phyloP scores from a whole-genome alignment of 2,888 invertebrate species.

The Hemaris fuciformis region DNA sequence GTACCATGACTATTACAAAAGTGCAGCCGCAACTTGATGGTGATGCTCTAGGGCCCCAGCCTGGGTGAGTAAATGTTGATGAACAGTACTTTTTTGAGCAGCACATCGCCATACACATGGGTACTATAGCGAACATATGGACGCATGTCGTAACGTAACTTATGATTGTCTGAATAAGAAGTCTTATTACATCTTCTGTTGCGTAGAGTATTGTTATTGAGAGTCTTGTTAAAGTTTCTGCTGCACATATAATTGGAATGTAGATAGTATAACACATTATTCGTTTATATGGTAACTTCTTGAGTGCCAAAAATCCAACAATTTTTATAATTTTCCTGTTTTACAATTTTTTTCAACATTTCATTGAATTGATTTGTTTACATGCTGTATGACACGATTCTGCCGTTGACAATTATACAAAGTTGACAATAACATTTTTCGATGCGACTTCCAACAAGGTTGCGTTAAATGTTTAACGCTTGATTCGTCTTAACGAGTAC shows the following conservation, averaged over 20 bases:
- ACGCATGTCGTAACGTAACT: conserved; percentile 34
- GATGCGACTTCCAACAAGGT: too few species aligned
- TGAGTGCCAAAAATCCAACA: neutral
- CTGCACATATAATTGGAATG: conserved; percentile 37
- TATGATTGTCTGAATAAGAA: conserved; percentile 35
- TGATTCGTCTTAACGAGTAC: too few species aligned
- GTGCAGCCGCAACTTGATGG: conserved; percentile 25
- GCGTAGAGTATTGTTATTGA: conserved; percentile 36
- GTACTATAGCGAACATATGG: conserved; percentile 35
- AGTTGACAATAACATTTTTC: too few species aligned
- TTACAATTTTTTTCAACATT: neutral
- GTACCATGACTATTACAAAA: conserved; percentile 25
- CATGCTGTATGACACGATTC: neutral
- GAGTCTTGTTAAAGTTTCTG: conserved; percentile 36
- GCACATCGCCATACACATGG: conserved; percentile 32
- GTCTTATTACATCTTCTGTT: conserved; percentile 40
- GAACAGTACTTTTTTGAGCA: conserved; percentile 33
- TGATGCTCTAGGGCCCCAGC: conserved; percentile 16
- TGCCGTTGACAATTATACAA: too few species aligned
- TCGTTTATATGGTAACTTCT: neutral
- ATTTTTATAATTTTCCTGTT: neutral
- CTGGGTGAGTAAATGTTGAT: conserved; percentile 12
- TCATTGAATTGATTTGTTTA: neutral
- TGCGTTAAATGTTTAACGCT: too few species aligned
- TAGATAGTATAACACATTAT: conserved; percentile 31